Percentiles rank a stretch among this genome's conserved stretches.
phyloP scores from a whole-genome alignment of 2,888 invertebrate genomes.

The Pterostichus madidus region DNA sequence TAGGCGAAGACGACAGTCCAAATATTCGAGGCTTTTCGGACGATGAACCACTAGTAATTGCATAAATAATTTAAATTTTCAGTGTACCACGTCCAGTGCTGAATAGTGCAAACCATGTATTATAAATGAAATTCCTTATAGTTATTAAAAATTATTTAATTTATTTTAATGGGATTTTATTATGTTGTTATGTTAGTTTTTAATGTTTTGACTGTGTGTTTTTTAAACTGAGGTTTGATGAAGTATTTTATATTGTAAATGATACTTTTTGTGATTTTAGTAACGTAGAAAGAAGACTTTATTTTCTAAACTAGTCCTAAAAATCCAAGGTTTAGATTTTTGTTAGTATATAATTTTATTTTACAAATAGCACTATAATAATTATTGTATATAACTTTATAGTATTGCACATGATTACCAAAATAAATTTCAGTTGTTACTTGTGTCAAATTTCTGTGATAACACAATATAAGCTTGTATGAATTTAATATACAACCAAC shows the following conservation, averaged over 20 bases:
- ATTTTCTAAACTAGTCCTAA: constrained; percentile 60
- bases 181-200: constrained; percentile 59
- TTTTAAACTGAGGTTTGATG: constrained; percentile 37
- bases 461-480: constrained; percentile 67
- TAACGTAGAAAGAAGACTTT: constrained; percentile 42
- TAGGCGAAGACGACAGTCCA: constrained; percentile 92
- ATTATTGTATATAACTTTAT: constrained; percentile 48
- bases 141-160: constrained; percentile 60
- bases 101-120: constrained; percentile 67
- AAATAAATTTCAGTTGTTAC: constrained; percentile 68
- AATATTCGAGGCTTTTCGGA: constrained; percentile 95
- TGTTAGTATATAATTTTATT: constrained; percentile 44
- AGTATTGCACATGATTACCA: constrained; percentile 57
- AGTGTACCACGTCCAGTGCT: constrained; percentile 62
- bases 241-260: constrained; percentile 62
- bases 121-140: constrained; percentile 64
- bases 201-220: constrained; percentile 57
- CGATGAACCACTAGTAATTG: constrained; percentile 95
- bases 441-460: constrained; percentile 73
- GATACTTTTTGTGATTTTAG: constrained; percentile 63
- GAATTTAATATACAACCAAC: constrained; percentile 15
- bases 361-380: constrained; percentile 47
- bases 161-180: constrained; percentile 57
- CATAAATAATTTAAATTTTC: constrained; percentile 78
- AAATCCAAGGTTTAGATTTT: constrained; percentile 54